phyloP scores from a whole-genome alignment of 2,113 vertebrate species.

The Phrynosoma blainvillii region DNA sequence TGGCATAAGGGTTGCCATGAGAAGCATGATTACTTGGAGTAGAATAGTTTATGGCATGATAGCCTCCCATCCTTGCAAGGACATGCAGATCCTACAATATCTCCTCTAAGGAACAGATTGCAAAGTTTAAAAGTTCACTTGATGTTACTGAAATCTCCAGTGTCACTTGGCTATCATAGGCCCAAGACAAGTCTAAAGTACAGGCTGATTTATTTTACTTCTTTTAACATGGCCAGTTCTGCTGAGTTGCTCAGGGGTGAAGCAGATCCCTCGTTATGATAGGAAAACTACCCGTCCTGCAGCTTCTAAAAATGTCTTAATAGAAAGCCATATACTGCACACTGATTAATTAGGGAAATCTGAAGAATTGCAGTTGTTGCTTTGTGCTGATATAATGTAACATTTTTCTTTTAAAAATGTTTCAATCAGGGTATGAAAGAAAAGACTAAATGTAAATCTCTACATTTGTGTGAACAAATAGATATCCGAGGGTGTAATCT shows the following conservation, averaged over 20 bases:
- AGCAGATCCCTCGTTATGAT: conserved; percentile 41
- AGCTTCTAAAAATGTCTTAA: conserved; percentile 42
- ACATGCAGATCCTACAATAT: not conserved
- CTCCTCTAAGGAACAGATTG: not conserved
- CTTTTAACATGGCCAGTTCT: conserved; percentile 8
- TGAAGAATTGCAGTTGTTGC: not conserved
- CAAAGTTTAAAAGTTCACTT: conserved; percentile 63
- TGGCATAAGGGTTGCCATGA: not conserved
- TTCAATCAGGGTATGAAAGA: conserved; percentile 16
- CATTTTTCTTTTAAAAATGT: conserved; percentile 8
- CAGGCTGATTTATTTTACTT: not conserved
- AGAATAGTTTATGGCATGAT: not conserved
- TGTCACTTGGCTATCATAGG: conserved; percentile 28
- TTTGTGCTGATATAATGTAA: not conserved
- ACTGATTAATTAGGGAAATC: conserved; percentile 30
- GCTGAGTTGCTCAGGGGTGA: conserved; percentile 32
- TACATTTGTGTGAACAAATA: conserved; percentile 21
- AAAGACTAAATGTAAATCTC: conserved; percentile 9
- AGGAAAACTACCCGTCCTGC: conserved; percentile 53
- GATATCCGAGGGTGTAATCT: not conserved
- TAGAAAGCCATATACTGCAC: conserved; percentile 23
- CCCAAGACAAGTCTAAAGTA: not conserved
- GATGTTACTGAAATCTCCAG: conserved; percentile 63
- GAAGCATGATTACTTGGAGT: not conserved
- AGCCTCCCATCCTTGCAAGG: not conserved